Evolutionary conservation across 2,113 vertebrate species (phyloP), one percentile per base, ranked within the genome.

Genomic region (Scophthalmus maximus): DNA sequence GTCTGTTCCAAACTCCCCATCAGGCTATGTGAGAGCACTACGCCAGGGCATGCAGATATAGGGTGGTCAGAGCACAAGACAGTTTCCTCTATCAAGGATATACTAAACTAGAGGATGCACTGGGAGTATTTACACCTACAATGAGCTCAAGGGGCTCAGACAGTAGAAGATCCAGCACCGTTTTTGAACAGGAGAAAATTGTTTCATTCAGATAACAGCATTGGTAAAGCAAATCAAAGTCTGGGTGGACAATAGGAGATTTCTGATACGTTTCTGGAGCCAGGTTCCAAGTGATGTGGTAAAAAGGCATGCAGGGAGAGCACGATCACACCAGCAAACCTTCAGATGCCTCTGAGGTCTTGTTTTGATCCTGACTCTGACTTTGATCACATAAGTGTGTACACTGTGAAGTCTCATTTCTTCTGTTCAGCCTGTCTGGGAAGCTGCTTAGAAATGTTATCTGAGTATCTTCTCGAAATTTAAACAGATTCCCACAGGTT

Each of bases 191-290:
- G 14, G 20, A 38, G 25, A 52, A 40, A 1, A 38, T 6, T 2
- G 14, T 36, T 57, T 46, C 42, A 10, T 25, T 72, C 20, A 59
- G 47, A 57, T 34, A 36, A n/a, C 56, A 58, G 27, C 18, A 0
- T 26, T 67, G 17, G 9, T 18, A 14, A 79, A 26, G 11, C n/a
- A 61, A 65, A 50, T 74, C 68, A 65, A 59, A 68, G 57, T 47
- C 55, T 60, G 38, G 32, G 6, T 14, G 26, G 38, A 65, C 17
- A 68, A 63, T 59, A 15, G 18, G 46, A 26, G 38, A 44, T 38
- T n/a, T 36, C 11, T 36, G 34, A 32, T n/a, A n/a, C 1, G 8
- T 56, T 68, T 58, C 38, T 40, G 25, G 6, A 46, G 25, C 44
- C 23, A 20, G 2, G 17, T 23, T 53, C 22, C n/a, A 52, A 17